Percentiles rank a stretch among this genome's conserved stretches.
Conservation (phyloP, 2,888 invertebrate species). For the Xestia c-nigrum region DNA sequence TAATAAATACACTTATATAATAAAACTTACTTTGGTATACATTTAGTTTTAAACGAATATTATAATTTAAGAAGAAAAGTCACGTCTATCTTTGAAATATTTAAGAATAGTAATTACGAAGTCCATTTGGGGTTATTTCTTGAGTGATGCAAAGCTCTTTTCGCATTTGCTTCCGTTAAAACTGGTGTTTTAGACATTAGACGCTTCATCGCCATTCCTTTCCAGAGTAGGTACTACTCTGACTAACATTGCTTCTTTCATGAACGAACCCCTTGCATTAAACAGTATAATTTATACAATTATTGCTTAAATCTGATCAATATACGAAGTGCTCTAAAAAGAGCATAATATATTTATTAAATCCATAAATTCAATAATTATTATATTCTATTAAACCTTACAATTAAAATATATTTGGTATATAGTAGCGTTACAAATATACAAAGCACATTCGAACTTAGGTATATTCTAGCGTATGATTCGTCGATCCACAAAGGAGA, state of each 20-base stretch:
- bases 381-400: slow-evolving; percentile 58
- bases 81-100: slow-evolving; percentile 65
- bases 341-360: slow-evolving; percentile 42
- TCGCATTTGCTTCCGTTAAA: not conserved
- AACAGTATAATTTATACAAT: slow-evolving; percentile 45
- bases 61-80: slow-evolving; percentile 63
- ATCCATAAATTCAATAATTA: slow-evolving; percentile 43
- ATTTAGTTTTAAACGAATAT: slow-evolving; percentile 57
- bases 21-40: slow-evolving; percentile 80
- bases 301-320: slow-evolving; percentile 65
- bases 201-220: not conserved
- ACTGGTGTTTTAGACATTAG: not conserved
- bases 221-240: not conserved
- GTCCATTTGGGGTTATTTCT: slow-evolving; percentile 7
- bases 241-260: slow-evolving; percentile 33
- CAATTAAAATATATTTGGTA: slow-evolving; percentile 78
- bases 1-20: slow-evolving; percentile 67
- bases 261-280: slow-evolving; percentile 10
- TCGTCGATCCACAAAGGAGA: slow-evolving; percentile 83
- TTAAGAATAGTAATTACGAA: slow-evolving; percentile 50
- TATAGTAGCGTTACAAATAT: slow-evolving; percentile 83
- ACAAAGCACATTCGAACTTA: slow-evolving; percentile 89
- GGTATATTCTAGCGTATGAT: slow-evolving; percentile 91
- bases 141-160: slow-evolving; percentile 26
- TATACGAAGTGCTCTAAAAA: slow-evolving; percentile 50